These are phyloP conservation scores for Halichoeres trimaculatus DNA, from an alignment of 2,113 vertebrate genomes.

Conservation along the genomic window DNA sequence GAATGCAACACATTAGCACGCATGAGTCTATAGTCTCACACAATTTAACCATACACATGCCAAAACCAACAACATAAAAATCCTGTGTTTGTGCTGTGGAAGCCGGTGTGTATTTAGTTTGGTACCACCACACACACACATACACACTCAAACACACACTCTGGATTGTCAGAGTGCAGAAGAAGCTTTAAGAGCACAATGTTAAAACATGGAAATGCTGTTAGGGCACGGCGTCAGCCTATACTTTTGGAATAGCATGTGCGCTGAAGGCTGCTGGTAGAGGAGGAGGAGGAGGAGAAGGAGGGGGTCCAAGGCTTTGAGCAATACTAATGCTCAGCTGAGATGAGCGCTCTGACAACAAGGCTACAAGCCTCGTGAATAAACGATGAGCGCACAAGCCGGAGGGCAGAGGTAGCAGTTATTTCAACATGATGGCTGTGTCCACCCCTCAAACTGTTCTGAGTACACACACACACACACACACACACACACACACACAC, in stretches of 20 bases:
- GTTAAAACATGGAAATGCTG: constrained; percentile 62
- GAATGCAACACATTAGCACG: constrained; percentile 49
- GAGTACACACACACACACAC: not conserved
- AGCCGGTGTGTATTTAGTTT: constrained; percentile 18
- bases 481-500: not conserved
- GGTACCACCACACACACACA: constrained; percentile 10
- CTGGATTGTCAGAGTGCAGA: constrained; percentile 33
- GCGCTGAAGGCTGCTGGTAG: constrained; percentile 32
- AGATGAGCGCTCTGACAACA: constrained; percentile 67
- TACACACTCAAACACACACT: constrained; percentile 1
- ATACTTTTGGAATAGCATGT: constrained; percentile 58
- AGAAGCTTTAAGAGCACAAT: constrained; percentile 45
- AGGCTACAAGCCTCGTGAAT: constrained; percentile 58
- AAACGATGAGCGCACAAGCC: constrained; percentile 61
- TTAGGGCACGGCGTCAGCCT: constrained; percentile 44
- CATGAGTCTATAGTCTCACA: not conserved
- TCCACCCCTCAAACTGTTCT: constrained; percentile 28
- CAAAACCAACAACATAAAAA: constrained; percentile 11
- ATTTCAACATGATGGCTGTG: constrained; percentile 33
- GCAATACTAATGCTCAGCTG: constrained; percentile 64
- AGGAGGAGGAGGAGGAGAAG: not conserved
- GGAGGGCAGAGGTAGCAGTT: constrained; percentile 42
- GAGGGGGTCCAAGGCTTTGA: constrained; percentile 54
- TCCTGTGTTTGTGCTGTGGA: not conserved
- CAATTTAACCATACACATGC: not conserved